Conservation (phyloP, 2,797 vertebrate species). For the Sphaeramia orbicularis region DNA sequence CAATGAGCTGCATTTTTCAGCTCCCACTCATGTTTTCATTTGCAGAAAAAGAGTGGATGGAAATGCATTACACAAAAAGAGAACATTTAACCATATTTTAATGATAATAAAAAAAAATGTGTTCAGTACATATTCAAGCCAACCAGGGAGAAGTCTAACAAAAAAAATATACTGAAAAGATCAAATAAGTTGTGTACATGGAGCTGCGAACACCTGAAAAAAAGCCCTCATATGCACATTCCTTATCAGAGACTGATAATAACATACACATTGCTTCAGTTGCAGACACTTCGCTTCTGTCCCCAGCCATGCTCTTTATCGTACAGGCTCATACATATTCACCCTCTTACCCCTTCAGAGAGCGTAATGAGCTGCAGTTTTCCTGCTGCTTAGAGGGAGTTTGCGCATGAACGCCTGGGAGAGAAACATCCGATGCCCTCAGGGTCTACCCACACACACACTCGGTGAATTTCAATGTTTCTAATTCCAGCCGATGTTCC, state of each 20-base stretch:
- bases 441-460: slow-evolving; percentile 14
- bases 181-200: too few species aligned
- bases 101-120: too few species aligned
- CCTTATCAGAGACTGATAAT: slow-evolving; percentile 1
- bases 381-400: slow-evolving; percentile 4
- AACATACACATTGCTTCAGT: slow-evolving; percentile 12
- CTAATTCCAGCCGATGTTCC: slow-evolving; percentile 11
- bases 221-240: not conserved
- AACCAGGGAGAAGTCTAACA: too few species aligned
- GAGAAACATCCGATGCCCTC: slow-evolving; percentile 30
- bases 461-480: slow-evolving; percentile 10
- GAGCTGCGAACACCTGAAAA: slow-evolving; percentile 1
- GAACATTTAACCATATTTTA: too few species aligned
- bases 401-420: slow-evolving; percentile 11
- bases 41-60: too few species aligned
- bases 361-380: slow-evolving; percentile 48
- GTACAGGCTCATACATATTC: slow-evolving; percentile 44
- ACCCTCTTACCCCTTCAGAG: slow-evolving; percentile 21
- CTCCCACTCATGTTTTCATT: too few species aligned
- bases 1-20: too few species aligned
- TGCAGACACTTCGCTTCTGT: slow-evolving; percentile 16
- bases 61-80: too few species aligned
- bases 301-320: not conserved
- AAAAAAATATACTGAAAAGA: too few species aligned
- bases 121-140: too few species aligned